Evolutionary conservation across 2,113 vertebrate genomes (phyloP).

Genomic region (Psophia crepitans): DNA sequence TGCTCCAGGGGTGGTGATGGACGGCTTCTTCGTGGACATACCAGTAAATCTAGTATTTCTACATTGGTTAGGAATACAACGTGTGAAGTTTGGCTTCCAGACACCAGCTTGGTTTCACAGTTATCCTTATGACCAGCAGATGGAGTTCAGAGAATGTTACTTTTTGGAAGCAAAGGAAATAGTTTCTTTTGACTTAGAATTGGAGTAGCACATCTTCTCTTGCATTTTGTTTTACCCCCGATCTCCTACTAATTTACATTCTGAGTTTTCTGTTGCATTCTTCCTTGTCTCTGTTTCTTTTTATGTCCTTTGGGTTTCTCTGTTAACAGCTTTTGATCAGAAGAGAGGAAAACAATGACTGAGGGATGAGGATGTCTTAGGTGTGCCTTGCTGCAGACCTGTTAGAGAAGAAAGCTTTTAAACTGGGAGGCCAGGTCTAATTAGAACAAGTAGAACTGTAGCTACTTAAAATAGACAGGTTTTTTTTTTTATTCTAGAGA

Average conservation of each 20-base stretch:
- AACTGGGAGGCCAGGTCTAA: neutral
- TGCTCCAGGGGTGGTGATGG: neutral
- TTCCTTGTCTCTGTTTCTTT: neutral
- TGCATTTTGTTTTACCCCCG: fast-evolving
- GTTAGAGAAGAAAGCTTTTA: neutral
- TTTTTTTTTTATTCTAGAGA: neutral
- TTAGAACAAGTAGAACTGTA: neutral
- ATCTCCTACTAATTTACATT: neutral
- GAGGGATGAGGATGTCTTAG: neutral
- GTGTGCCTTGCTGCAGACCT: neutral
- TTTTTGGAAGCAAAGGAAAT: neutral
- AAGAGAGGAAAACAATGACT: neutral
- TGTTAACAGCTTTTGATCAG: neutral
- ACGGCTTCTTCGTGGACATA: neutral
- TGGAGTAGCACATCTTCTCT: neutral
- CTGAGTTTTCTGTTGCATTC: neutral
- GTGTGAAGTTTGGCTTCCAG: neutral
- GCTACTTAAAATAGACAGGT: neutral
- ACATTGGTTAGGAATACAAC: neutral
- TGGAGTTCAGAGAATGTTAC: constrained; percentile 60
- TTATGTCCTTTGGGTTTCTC: neutral
- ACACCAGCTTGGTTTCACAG: neutral
- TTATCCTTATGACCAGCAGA: constrained; percentile 54
- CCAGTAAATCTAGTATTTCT: neutral
- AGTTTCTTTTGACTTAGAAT: neutral